phyloP scores from a whole-genome alignment of 92 coral and sea anemone species.

The Zoanthus gigantus region DNA sequence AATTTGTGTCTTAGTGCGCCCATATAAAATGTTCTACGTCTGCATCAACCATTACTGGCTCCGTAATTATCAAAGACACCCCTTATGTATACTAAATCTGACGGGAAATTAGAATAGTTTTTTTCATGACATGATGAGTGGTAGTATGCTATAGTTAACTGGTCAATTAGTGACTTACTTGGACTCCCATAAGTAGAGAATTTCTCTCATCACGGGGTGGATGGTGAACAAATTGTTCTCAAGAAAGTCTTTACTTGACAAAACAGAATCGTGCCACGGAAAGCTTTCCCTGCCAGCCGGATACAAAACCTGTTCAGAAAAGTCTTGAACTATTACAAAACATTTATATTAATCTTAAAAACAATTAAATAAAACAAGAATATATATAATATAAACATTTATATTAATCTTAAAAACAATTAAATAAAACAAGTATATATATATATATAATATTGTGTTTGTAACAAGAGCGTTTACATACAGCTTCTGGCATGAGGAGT shows the following conservation, averaged over 20 bases:
- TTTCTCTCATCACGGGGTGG: slow-evolving; percentile 81
- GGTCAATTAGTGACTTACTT: slow-evolving; percentile 65
- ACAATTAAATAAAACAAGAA: not conserved
- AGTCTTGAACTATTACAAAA: not conserved
- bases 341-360: not conserved
- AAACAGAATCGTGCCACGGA: slow-evolving; percentile 91
- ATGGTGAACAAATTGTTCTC: slow-evolving; percentile 78
- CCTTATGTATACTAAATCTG: no score
- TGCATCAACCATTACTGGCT: no score
- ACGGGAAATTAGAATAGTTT: not conserved
- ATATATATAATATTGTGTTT: not conserved
- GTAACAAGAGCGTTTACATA: slow-evolving; percentile 40
- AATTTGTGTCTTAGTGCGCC: no score
- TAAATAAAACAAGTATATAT: not conserved
- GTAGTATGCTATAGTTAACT: not conserved
- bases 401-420: no score
- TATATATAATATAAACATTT: not conserved
- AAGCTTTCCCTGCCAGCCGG: slow-evolving; percentile 91
- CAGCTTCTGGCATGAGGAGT: slow-evolving; percentile 87
- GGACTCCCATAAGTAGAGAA: slow-evolving; percentile 88
- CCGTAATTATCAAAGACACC: no score
- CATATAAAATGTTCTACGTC: no score
- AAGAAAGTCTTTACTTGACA: slow-evolving; percentile 69
- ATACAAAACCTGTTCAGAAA: slow-evolving; percentile 70
- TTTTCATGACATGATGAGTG: not conserved